A percentile compares a stretch with the other conserved stretches of the same genome.
phyloP scores from a whole-genome alignment of 2,797 vertebrate species.

The Selene dorsalis region DNA sequence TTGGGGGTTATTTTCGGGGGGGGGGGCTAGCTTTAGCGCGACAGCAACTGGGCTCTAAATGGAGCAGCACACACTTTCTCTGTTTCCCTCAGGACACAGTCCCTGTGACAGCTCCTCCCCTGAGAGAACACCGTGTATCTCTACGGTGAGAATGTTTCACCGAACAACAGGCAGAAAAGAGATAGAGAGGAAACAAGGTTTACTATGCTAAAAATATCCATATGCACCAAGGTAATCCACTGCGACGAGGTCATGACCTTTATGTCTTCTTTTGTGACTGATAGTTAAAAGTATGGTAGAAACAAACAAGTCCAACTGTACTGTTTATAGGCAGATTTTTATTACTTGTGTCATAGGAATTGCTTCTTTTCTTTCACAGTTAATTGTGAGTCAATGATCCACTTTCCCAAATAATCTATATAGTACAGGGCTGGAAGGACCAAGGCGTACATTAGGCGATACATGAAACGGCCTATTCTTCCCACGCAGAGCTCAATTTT shows the following conservation, averaged over 20 bases:
- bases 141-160: constrained; percentile 25
- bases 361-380: constrained; percentile 14
- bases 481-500: constrained; percentile 45
- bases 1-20: constrained; percentile 29
- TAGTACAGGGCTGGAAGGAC: neutral
- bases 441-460: neutral
- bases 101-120: constrained; percentile 68
- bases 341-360: neutral
- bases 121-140: constrained; percentile 49
- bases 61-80: constrained; percentile 49
- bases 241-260: constrained; percentile 26
- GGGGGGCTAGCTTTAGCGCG: constrained; percentile 33
- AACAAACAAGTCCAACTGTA: no score
- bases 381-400: constrained; percentile 25
- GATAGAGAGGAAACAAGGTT: constrained; percentile 30
- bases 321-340: no score
- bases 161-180: constrained; percentile 29
- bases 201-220: constrained; percentile 45
- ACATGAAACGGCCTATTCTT: constrained; percentile 33
- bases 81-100: constrained; percentile 47
- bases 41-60: constrained; percentile 62
- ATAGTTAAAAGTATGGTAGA: constrained; percentile 10
- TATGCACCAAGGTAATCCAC: neutral
- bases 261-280: neutral
- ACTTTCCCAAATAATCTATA: constrained; percentile 19